A percentile compares a stretch with the other conserved stretches of the same genome.
phyloP scores from a whole-genome alignment of 1,140 invertebrate species.

The Nixonia krombeini region DNA sequence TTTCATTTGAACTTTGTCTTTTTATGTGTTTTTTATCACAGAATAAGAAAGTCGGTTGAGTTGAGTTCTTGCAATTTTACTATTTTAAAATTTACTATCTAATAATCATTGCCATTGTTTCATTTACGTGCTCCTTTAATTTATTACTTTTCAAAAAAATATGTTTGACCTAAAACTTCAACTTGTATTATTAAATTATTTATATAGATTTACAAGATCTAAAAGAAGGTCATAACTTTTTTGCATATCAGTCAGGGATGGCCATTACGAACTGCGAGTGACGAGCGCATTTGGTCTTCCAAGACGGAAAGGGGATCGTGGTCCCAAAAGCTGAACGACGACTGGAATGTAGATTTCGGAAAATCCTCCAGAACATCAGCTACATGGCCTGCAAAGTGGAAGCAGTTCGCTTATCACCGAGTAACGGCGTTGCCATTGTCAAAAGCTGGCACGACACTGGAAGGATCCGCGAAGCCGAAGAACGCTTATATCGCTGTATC shows the following conservation, averaged over 20 bases:
- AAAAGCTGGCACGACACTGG: constrained; percentile 47
- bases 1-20: no score
- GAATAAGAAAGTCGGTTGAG: no score
- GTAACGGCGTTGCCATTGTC: constrained; percentile 55
- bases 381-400: constrained; percentile 60
- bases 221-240: no score
- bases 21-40: no score
- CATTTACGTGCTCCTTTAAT: no score
- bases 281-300: constrained; percentile 36
- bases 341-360: constrained; percentile 48
- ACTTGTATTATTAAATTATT: no score
- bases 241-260: constrained; percentile 49
- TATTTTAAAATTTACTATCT: no score
- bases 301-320: constrained; percentile 39
- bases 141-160: no score
- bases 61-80: no score
- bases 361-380: constrained; percentile 42
- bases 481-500: constrained; percentile 66
- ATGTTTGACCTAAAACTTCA: no score
- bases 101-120: no score
- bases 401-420: constrained; percentile 64
- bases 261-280: constrained; percentile 20
- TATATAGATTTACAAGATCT: no score
- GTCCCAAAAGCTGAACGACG: constrained; percentile 50
- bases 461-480: constrained; percentile 46